phyloP scores from a whole-genome alignment of 2,113 vertebrate species.

The Calyptomena viridis region DNA sequence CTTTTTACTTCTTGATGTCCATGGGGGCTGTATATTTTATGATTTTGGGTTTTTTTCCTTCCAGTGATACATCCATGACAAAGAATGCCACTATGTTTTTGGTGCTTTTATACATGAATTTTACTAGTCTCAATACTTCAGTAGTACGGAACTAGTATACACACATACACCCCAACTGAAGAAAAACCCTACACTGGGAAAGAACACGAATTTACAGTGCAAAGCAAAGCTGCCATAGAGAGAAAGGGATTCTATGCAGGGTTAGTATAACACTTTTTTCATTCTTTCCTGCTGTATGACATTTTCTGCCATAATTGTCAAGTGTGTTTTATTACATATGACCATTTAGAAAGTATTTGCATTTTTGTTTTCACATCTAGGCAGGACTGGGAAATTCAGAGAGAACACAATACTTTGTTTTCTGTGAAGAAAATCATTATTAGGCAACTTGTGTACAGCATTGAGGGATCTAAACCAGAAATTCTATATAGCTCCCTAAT shows the following conservation, averaged over 20 bases:
- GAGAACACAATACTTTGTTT: neutral
- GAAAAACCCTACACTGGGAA: neutral
- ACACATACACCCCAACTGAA: rapidly evolving
- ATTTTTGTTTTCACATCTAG: neutral
- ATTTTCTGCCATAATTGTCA: neutral
- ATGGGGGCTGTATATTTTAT: neutral
- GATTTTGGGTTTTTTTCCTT: too few species aligned
- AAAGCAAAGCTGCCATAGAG: neutral
- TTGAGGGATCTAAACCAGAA: neutral
- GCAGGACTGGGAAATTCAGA: neutral
- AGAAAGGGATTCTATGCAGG: neutral
- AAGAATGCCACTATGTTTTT: neutral
- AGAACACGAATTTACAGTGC: neutral
- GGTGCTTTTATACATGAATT: neutral
- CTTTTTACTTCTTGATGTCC: neutral
- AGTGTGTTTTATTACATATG: neutral
- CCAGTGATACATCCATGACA: neutral
- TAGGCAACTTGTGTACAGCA: neutral
- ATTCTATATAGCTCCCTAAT: neutral
- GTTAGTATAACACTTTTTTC: neutral
- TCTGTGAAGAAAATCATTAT: neutral
- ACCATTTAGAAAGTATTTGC: neutral
- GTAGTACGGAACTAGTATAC: neutral
- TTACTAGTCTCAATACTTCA: neutral
- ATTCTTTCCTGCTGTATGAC: neutral